Evolutionary conservation across 2,888 invertebrate genomes (phyloP).

Genomic region (Rapana venosa): DNA sequence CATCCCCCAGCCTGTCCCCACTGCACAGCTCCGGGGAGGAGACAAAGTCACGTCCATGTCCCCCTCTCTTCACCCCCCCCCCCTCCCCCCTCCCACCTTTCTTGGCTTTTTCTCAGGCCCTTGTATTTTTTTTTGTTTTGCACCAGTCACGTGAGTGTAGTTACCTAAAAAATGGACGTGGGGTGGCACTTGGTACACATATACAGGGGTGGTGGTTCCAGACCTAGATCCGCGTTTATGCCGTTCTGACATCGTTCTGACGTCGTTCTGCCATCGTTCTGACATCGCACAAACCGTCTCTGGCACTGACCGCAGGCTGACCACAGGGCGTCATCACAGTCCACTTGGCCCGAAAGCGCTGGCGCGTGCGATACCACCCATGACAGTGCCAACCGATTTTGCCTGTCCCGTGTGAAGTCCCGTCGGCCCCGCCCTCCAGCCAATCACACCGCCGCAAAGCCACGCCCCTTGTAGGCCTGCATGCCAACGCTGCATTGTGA

Average conservation of each 20-base stretch:
- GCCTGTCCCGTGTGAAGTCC: slow-evolving; percentile 26
- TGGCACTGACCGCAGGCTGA: not conserved
- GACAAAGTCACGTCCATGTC: slow-evolving; percentile 9
- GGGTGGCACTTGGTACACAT: too few species aligned
- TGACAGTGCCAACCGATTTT: not conserved
- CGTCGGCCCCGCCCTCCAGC: slow-evolving; percentile 36
- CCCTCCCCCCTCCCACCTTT: not conserved
- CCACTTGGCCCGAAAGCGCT: not conserved
- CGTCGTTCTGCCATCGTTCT: not conserved
- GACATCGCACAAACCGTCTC: too few species aligned
- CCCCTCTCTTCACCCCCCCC: not conserved
- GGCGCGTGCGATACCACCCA: slow-evolving; percentile 9
- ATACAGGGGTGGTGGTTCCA: too few species aligned
- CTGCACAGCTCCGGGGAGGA: not conserved
- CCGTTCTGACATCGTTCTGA: not conserved
- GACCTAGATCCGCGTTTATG: not conserved
- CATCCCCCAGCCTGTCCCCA: not conserved
- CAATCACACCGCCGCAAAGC: slow-evolving; percentile 53
- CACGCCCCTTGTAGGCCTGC: slow-evolving; percentile 49
- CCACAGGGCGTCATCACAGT: not conserved
- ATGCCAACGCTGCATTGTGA: slow-evolving; percentile 41
- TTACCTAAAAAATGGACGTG: not conserved
- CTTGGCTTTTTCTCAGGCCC: too few species aligned
- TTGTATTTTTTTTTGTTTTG: not conserved
- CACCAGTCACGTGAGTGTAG: not conserved